phyloP scores from a whole-genome alignment of 2,888 invertebrate species.

The Encarsia formosa region DNA sequence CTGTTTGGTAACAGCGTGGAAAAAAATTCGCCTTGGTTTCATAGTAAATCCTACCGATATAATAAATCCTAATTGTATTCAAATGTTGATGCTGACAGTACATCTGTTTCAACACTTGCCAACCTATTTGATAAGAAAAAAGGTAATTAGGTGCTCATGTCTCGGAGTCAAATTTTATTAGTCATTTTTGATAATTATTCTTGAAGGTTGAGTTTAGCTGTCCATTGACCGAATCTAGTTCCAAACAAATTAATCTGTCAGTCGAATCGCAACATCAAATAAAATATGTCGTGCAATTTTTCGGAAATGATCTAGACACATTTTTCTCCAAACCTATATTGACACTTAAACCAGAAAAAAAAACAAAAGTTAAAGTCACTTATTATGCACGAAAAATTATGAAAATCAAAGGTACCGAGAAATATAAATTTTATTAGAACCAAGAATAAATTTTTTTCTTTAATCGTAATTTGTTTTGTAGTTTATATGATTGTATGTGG shows the following conservation, averaged over 20 bases:
- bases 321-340: conserved; percentile 33
- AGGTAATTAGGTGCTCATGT: conserved; percentile 26
- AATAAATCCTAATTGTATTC: conserved; percentile 55
- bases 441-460: neutral
- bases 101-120: conserved; percentile 59
- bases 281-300: conserved; percentile 34
- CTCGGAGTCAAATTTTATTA: neutral
- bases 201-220: conserved; percentile 33
- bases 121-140: conserved; percentile 44
- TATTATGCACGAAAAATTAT: conserved; percentile 39
- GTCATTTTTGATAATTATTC: neutral
- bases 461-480: conserved; percentile 18
- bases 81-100: conserved; percentile 58
- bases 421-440: neutral
- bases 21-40: conserved; percentile 56
- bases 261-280: conserved; percentile 30
- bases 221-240: conserved; percentile 30
- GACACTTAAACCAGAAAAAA: conserved; percentile 27
- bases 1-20: conserved; percentile 57
- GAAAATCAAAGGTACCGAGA: conserved; percentile 30
- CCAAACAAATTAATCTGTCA: conserved; percentile 29
- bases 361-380: conserved; percentile 30
- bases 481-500: conserved; percentile 37
- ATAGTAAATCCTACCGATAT: conserved; percentile 56
- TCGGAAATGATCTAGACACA: conserved; percentile 33